Base-by-base conservation (phyloP, 53 echinoderm and acorn worm genomes). In the Zoroaster sp. region DNA sequence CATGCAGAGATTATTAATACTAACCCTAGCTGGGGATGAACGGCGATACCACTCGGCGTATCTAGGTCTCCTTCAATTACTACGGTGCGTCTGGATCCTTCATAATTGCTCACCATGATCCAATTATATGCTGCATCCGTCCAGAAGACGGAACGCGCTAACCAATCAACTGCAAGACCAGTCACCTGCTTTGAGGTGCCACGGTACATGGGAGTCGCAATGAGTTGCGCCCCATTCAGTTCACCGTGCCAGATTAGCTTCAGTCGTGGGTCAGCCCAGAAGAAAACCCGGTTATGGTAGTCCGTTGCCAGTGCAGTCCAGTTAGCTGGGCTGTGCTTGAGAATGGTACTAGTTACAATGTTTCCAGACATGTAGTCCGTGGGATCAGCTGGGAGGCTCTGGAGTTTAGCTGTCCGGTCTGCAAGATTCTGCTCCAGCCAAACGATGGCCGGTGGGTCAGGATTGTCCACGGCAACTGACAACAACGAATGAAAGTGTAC, bases 81-180 rank as follows among this genome's bases (percentile, higher is more conserved):
- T 15, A 81, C 37, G 0, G 43, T 53, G 35, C 12, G 32, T 10
- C 54, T 85, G 25, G 80, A 80, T 2, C 90, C 97, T 32, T 89
- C 87, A 21, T 87, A 87, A 42, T 92, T 86, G 36, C 75, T 69
- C 31, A 94, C 82, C 47, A 95, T 72, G 53, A 97, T 97, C 95
- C 95, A 95, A 77, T 97, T 95, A 88, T 97, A 97, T 9, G 88
- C 35, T 0, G 82, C 87, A 69, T 97, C 97, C 10, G 94, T 91
- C 89, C 91, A 89, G 34, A 94, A 97, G 30, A 97, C 83, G 12
- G 92, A 94, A 5, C 92, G 89, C 5, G 95, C 83, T 72, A 95
- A 51, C 95, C 94, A 94, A 72, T 97, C 95, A 55, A 90, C 89
- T 0, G 97, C 89, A 5, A 97, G 42, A 12, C 97, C 97, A 0